Evolutionary conservation across 2,888 invertebrate genomes (phyloP), one percentile per base, ranked within the genome.

Genomic region (Zaprionus lineosus): DNA sequence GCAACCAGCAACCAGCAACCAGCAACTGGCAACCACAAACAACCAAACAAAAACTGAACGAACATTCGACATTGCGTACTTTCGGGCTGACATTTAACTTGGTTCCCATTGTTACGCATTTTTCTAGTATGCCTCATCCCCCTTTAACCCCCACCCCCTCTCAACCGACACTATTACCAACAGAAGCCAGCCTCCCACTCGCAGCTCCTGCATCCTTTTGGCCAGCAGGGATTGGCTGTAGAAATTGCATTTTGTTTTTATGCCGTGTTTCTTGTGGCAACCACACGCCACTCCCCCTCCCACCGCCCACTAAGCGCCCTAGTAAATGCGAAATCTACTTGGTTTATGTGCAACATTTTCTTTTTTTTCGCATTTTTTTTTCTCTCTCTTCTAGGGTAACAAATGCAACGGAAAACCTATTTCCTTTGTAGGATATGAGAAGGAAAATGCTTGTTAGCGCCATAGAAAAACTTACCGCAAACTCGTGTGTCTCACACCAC

Each of bases 371-470:
- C n/a, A n/a, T n/a, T n/a, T n/a, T n/a, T n/a, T n/a, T n/a, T n/a
- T n/a, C n/a, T n/a, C n/a, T n/a, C n/a, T n/a, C n/a, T n/a, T n/a
- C n/a, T n/a, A n/a, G n/a, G 46, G 62, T 58, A 71, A 64, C 78
- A 72, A 72, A 67, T 83, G 69, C 76, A 83, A 72, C 79, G 78
- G 83, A 83, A 83, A 75, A 67, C 76, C 67, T 41, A 83, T 79
- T 78, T 83, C 76, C 78, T 65, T 70, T 78, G 65, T 65, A 46
- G 71, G 71, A 84, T 84, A 77, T 72, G 68, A 72, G 74, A 46
- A 84, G 79, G 77, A 71, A 83, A 79, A 62, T 67, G 81, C 79
- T 79, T 79, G 84, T 79, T 83, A 75, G 84, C 65, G 41, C 59
- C 62, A 63, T 46, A 39, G 33, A 37, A 52, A 36, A 51, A 74